phyloP scores from a whole-genome alignment of 2,888 invertebrate species.

The Conchocele bisecta region DNA sequence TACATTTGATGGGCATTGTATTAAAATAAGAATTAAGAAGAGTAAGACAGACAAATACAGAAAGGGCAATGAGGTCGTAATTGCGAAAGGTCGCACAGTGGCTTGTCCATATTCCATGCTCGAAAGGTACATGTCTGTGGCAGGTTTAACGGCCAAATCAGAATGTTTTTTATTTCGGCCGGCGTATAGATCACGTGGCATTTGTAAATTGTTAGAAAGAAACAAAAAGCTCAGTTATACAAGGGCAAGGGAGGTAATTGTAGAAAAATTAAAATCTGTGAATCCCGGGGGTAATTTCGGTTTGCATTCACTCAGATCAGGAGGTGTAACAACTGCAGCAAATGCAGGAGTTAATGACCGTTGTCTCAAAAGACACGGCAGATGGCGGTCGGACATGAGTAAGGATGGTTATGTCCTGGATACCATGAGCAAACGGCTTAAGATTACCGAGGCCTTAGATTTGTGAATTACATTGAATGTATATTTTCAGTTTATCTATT shows the following conservation, averaged over 20 bases:
- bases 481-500: too few species aligned
- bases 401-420: conserved; percentile 1
- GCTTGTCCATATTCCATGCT: conserved; percentile 32
- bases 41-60: conserved; percentile 37
- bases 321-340: conserved; percentile 16
- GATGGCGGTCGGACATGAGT: conserved; percentile 13
- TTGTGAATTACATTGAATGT: too few species aligned
- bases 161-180: conserved; percentile 34
- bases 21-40: conserved; percentile 10
- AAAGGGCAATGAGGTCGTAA: conserved; percentile 18
- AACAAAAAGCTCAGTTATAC: conserved; percentile 28
- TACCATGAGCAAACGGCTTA: background rate
- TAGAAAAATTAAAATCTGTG: conserved; percentile 18
- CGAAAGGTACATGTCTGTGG: conserved; percentile 14
- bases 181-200: conserved; percentile 6
- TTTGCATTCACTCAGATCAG: conserved; percentile 13
- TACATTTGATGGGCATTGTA: conserved; percentile 8
- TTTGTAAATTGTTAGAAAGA: background rate
- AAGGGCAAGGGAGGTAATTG: conserved; percentile 17
- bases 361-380: conserved; percentile 28
- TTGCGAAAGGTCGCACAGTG: conserved; percentile 8
- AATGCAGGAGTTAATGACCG: conserved; percentile 10
- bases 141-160: background rate
- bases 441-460: background rate
- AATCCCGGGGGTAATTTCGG: conserved; percentile 10